phyloP scores from a whole-genome alignment of 2,888 invertebrate species.

The Melitaea athalia region DNA sequence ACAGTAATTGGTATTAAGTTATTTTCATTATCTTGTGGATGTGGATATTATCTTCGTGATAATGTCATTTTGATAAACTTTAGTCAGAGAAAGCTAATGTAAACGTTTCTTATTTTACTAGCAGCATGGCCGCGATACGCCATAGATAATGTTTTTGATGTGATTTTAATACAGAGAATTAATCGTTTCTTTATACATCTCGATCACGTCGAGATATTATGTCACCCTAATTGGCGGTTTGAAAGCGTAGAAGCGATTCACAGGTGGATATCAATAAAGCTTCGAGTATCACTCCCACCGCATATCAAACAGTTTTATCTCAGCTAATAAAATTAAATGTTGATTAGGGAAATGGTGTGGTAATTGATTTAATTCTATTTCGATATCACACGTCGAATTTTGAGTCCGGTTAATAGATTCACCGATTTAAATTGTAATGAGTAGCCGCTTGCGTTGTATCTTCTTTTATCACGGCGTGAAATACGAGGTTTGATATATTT shows the following conservation, averaged over 20 bases:
- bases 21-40: no score
- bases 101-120: constrained; percentile 28
- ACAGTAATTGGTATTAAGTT: no score
- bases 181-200: constrained; percentile 32
- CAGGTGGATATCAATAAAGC: constrained; percentile 27
- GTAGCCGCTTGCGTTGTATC: constrained; percentile 54
- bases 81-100: constrained; percentile 27
- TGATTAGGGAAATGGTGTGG: constrained; percentile 39
- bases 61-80: constrained; percentile 11
- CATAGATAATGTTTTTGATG: constrained; percentile 32
- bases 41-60: background rate
- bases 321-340: constrained; percentile 42
- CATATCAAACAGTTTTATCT: constrained; percentile 40
- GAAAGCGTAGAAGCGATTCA: constrained; percentile 30
- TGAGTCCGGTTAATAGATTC: constrained; percentile 65
- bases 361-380: constrained; percentile 39
- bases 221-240: constrained; percentile 32
- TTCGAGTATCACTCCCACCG: constrained; percentile 23
- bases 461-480: constrained; percentile 65
- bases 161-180: constrained; percentile 33
- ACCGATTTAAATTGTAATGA: constrained; percentile 56
- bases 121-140: constrained; percentile 23
- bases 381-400: constrained; percentile 36
- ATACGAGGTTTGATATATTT: constrained; percentile 63
- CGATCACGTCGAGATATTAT: constrained; percentile 35